Percentiles rank a stretch among this genome's conserved stretches.
Evolutionary conservation across 2,113 vertebrate species (phyloP).

Genomic region (Tenebrosternarchus preto): DNA sequence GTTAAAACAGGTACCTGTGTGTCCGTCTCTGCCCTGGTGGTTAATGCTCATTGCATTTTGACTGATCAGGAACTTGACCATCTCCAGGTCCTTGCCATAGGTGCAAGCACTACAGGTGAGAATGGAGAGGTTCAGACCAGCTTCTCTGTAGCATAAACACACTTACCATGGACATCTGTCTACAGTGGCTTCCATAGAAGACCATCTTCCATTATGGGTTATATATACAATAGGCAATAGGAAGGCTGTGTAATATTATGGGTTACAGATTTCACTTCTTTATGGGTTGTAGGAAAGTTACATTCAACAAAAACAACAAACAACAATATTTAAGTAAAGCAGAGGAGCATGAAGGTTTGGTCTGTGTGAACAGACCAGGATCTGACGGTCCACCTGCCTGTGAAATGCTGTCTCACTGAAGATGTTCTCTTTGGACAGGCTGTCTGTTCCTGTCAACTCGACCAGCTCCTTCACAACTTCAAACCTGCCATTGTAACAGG

Average conservation of each 20-base stretch:
- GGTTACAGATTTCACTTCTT: too few relatives aligned
- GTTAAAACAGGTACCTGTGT: conserved; percentile 86
- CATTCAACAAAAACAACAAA: too few relatives aligned
- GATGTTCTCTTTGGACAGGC: conserved; percentile 91
- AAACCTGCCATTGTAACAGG: conserved; percentile 89
- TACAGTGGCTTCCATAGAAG: too few relatives aligned
- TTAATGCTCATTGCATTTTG: conserved; percentile 88
- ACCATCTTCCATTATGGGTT: too few relatives aligned
- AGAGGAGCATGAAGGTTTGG: too few relatives aligned
- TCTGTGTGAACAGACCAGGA: too few relatives aligned
- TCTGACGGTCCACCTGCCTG: conserved; percentile 70
- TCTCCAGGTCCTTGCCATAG: conserved; percentile 88
- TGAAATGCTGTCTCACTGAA: conserved; percentile 95
- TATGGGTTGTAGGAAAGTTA: too few relatives aligned
- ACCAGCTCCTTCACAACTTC: conserved; percentile 86
- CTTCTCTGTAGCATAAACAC: background rate
- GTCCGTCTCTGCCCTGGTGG: conserved; percentile 91
- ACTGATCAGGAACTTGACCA: conserved; percentile 89
- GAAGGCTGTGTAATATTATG: too few relatives aligned
- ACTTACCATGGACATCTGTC: background rate
- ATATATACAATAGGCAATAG: too few relatives aligned
- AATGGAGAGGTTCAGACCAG: background rate
- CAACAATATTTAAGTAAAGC: too few relatives aligned
- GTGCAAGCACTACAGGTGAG: conserved; percentile 82
- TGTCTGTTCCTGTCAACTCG: conserved; percentile 86